phyloP scores from a whole-genome alignment of 2,113 vertebrate species.

The Carassius carassius region DNA sequence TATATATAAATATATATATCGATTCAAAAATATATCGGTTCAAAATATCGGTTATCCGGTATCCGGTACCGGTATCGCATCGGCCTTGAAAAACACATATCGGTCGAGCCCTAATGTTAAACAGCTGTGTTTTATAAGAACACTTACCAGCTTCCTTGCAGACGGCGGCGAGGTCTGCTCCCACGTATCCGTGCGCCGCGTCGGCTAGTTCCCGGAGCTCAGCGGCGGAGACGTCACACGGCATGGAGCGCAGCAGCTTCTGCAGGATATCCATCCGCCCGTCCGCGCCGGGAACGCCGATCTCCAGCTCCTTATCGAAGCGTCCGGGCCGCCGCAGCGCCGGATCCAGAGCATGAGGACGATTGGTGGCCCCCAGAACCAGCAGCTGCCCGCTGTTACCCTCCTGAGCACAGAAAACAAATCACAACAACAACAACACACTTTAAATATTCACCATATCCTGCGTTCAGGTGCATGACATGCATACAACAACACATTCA shows the following conservation, averaged over 20 bases:
- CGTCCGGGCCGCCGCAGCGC: constrained; percentile 90
- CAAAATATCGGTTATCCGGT: no score
- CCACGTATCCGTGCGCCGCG: constrained; percentile 88
- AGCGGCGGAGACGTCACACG: constrained; percentile 71
- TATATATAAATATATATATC: no score
- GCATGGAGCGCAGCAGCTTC: constrained; percentile 80
- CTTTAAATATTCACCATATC: background rate
- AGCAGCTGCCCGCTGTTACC: constrained; percentile 86
- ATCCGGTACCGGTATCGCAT: no score
- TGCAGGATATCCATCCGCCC: constrained; percentile 87
- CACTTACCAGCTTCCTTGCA: constrained; percentile 93
- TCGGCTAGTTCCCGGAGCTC: constrained; percentile 83
- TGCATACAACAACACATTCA: background rate
- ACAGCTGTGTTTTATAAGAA: no score
- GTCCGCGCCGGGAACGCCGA: constrained; percentile 84
- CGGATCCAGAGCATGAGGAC: constrained; percentile 88
- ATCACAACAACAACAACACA: background rate
- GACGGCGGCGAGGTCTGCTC: constrained; percentile 89
- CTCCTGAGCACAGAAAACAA: constrained; percentile 73
- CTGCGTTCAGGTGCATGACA: background rate
- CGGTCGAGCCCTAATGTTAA: no score
- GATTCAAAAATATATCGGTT: no score
- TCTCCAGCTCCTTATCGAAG: constrained; percentile 96
- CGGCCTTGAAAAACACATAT: no score
- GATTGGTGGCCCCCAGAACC: constrained; percentile 93